Base-by-base conservation (phyloP, 2,797 vertebrate species). In the Karalla daura region DNA sequence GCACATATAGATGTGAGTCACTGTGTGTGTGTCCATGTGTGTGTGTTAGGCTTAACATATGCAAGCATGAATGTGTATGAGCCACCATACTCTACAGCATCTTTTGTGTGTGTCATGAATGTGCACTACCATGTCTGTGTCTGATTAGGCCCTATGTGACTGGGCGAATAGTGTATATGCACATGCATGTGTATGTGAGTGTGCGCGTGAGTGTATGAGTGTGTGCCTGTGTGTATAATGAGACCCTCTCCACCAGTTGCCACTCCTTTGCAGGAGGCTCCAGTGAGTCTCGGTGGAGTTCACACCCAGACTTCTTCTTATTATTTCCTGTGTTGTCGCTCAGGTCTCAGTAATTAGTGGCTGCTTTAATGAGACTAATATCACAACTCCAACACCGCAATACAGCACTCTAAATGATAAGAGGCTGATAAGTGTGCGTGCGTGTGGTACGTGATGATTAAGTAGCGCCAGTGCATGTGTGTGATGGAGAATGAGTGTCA, bases 291-390 rank as follows among this genome's bases (percentile, higher is more conserved):
- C 77, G 1, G 15, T 3, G 46, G 78, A 65, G 56, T 73, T 74
- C 41, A 61, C 33, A 54, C 70, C 44, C 55, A 73, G 18, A 74
- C 59, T 78, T 77, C 69, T 75, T 74, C 65, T 70, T 62, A 70
- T 79, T 78, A 63, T 80, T 79, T 79, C 79, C 66, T 78, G 49
- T 79, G 68, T 64, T 86, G 72, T 83, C 74, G 88, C 76, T 70
- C 37, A 54, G 64, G 74, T 53, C 63, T 63, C 36, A 30, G 76
- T 83, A 84, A 88, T 90, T 85, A 90, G 69, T n/a, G 64, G 41
- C 70, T 75, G 56, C 70, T 85, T 81, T 84, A 84, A 86, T 87
- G 74, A 86, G 84, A 80, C 68, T 72, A 86, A 88, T 84, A 84
- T 85, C 77, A 75, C 76, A 81, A 78, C 63, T 82, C 58, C 61